Base-by-base conservation (phyloP, 1,140 invertebrate species). In the Pogonognathellus flavescens region DNA sequence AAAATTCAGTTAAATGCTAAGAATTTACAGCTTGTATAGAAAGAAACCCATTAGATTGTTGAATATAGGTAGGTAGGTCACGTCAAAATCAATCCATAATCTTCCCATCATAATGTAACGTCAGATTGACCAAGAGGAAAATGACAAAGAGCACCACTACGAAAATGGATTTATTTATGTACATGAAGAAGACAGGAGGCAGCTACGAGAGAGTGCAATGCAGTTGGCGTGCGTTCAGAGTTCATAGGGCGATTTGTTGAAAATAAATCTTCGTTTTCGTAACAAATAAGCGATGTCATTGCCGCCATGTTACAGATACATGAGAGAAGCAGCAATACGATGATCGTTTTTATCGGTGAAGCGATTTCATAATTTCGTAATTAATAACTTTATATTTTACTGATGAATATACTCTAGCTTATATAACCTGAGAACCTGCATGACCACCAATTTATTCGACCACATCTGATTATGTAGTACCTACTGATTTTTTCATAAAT, bases 201-300 rank as follows among this genome's bases (percentile, higher is more conserved):
- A 76, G 22, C 25, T 41, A 76, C 31, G n/a, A 76, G 13, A 76
- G 31, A 66, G 60, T 66, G 62, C 62, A 66, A n/a, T 76, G 70
- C 70, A 76, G 70, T 76, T 76, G 70, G 70, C 70, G 70, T 76
- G 70, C 70, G 16, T 41, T 76, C 16, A 76, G 53, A 14, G 53
- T 57, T 13, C 53, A 57, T 13, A 5, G 53, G 31, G 31, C 31
- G 31, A 41, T 41, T 1, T 3, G 31, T 41, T 41, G 31, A 41
- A 41, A 41, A 41, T 41, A 41, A 41, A 41, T 41, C 31, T 41
- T 41, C 31, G 31, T 41, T 41, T 41, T 41, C 6, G 31, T 41
- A 41, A 6, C 6, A 41, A 41, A 3, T 3, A 41, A 41, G 31
- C 31, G 31, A 6, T 41, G 6, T 41, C 6, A 6, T 41, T 41